phyloP scores from a whole-genome alignment of 2,888 invertebrate genomes.

The Lampropteryx suffumata region DNA sequence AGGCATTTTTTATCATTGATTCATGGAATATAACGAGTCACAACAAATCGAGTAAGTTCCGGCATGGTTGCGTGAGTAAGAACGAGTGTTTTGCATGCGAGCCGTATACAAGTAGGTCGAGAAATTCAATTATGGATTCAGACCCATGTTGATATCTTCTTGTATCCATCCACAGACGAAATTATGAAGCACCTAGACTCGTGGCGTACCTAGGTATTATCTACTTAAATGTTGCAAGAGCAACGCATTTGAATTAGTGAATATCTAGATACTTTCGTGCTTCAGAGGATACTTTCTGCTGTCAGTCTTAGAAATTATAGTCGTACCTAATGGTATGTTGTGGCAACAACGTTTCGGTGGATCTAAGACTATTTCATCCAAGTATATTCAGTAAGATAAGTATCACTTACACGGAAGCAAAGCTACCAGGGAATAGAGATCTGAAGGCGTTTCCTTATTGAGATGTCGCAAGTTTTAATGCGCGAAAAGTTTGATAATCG shows the following conservation, averaged over 20 bases:
- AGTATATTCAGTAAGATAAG: background rate
- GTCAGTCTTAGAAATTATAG: too few species aligned
- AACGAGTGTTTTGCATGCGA: slow-evolving; percentile 17
- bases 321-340: too few species aligned
- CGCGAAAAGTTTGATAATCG: too few species aligned
- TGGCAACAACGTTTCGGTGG: too few species aligned
- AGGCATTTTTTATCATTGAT: background rate
- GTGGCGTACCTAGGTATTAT: too few species aligned
- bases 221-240: too few species aligned
- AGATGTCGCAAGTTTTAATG: slow-evolving; percentile 8
- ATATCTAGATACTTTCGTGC: too few species aligned
- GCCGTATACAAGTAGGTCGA: slow-evolving; percentile 8
- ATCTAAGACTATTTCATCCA: too few species aligned
- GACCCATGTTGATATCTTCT: background rate
- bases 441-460: slow-evolving; percentile 12
- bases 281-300: too few species aligned
- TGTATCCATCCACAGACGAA: too few species aligned
- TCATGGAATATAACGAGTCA: slow-evolving; percentile 1
- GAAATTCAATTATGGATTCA: slow-evolving; percentile 5
- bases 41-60: slow-evolving; percentile 17
- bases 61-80: slow-evolving; percentile 11
- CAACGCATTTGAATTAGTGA: too few species aligned
- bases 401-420: slow-evolving; percentile 17
- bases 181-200: too few species aligned
- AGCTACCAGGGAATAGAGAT: background rate